phyloP scores from a whole-genome alignment of 2,113 vertebrate species.

The Tretioscincus oriximinensis region DNA sequence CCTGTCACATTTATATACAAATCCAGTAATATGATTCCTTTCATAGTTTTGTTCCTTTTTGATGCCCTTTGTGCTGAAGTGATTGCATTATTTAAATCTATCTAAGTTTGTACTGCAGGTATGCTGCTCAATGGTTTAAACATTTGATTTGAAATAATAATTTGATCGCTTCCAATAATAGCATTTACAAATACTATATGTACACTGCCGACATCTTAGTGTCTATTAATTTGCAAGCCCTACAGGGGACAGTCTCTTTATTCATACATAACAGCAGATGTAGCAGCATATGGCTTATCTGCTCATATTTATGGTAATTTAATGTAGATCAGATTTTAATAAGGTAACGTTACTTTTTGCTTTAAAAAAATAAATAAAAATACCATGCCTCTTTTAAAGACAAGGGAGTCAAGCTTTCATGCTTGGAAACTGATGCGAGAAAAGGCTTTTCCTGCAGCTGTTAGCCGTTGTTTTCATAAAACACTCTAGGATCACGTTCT shows the following conservation, averaged over 20 bases:
- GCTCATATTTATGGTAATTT: constrained; percentile 84
- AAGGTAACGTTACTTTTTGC: constrained; percentile 76
- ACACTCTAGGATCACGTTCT: not conserved
- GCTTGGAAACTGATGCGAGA: constrained; percentile 29
- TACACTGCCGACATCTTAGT: constrained; percentile 68
- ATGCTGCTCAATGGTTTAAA: not conserved
- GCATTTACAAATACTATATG: constrained; percentile 61
- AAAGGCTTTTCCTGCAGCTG: constrained; percentile 12
- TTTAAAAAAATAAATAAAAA: constrained; percentile 61
- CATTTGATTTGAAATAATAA: constrained; percentile 32
- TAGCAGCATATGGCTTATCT: constrained; percentile 77
- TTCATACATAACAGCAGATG: constrained; percentile 79
- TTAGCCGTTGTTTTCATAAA: constrained; percentile 4
- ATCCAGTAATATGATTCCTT: not conserved
- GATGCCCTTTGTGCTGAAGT: not conserved
- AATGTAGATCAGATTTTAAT: constrained; percentile 83
- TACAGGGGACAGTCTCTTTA: constrained; percentile 77
- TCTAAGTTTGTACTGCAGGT: not conserved
- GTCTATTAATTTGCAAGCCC: constrained; percentile 74
- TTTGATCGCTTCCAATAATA: constrained; percentile 57
- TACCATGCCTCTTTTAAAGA: constrained; percentile 61
- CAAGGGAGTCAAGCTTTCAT: constrained; percentile 52
- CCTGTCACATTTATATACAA: not conserved
- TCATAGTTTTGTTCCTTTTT: not conserved
- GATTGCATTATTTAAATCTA: not conserved